Percentiles rank a stretch among this genome's conserved stretches.
These are phyloP conservation scores for Lineus longissimus DNA, from an alignment of 1,140 invertebrate species.

Conservation along the genomic window DNA sequence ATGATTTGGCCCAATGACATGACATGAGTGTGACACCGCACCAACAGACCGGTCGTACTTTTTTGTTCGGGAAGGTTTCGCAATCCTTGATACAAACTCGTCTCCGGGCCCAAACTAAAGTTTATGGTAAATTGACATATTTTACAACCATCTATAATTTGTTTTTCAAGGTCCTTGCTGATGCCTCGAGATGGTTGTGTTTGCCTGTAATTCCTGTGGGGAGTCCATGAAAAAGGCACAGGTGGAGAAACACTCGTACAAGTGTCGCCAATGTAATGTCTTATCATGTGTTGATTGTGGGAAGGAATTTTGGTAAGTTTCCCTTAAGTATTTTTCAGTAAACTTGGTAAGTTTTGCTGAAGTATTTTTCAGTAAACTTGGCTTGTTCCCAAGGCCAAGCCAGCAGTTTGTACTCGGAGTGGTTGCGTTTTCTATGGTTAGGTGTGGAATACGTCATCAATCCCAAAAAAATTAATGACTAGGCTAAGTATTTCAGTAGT, in stretches of 20 bases:
- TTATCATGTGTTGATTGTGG: slow-evolving; percentile 85
- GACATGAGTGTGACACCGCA: no score
- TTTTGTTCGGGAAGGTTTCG: no score
- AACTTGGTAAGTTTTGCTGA: background rate
- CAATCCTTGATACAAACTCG: no score
- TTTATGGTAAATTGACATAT: no score
- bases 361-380: background rate
- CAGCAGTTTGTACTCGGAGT: background rate
- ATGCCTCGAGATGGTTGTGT: slow-evolving; percentile 75
- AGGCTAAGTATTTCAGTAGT: background rate
- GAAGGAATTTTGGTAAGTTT: slow-evolving; percentile 73
- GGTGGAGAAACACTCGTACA: slow-evolving; percentile 78
- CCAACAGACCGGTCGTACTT: no score
- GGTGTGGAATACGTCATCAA: background rate
- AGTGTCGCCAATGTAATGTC: slow-evolving; percentile 60
- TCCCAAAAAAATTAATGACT: background rate
- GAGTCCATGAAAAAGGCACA: slow-evolving; percentile 84
- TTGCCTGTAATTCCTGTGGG: slow-evolving; percentile 85
- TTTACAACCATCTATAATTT: no score
- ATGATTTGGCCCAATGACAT: no score
- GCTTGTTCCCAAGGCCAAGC: background rate
- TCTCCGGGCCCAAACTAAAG: no score
- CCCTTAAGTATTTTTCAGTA: background rate
- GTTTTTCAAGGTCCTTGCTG: no score
- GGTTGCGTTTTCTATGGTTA: background rate